Conservation (phyloP, 2,797 vertebrate species). For the Acanthurus tractus region DNA sequence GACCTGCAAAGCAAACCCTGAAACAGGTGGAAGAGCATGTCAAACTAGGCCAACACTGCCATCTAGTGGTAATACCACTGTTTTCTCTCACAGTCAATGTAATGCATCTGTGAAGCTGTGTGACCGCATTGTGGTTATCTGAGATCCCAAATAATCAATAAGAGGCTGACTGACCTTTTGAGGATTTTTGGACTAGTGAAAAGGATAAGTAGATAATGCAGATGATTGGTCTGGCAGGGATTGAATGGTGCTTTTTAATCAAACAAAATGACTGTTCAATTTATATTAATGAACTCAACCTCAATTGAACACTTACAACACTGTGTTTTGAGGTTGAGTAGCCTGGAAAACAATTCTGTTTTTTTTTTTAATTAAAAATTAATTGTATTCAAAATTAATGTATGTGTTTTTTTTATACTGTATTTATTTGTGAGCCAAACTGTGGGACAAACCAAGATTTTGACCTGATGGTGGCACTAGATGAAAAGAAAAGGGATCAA, state of each 20-base stretch:
- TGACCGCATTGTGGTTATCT: neutral
- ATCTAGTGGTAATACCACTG: constrained; percentile 66
- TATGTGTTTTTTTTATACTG: too few relatives aligned
- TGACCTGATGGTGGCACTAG: too few relatives aligned
- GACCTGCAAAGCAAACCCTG: constrained; percentile 21
- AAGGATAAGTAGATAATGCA: neutral
- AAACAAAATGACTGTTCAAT: neutral
- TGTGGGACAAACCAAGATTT: too few relatives aligned
- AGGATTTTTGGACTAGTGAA: neutral
- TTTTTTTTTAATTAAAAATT: too few relatives aligned
- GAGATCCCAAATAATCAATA: constrained; percentile 12
- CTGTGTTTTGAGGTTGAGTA: neutral
- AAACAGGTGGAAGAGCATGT: constrained; percentile 39
- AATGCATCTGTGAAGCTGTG: constrained; percentile 1
- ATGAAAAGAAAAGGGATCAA: too few relatives aligned
- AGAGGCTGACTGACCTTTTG: constrained; percentile 24
- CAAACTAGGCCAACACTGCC: constrained; percentile 64
- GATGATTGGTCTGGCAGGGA: neutral
- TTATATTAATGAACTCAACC: neutral
- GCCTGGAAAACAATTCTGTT: neutral
- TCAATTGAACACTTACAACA: neutral
- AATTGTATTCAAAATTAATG: too few relatives aligned
- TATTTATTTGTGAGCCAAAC: neutral
- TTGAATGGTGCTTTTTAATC: neutral
- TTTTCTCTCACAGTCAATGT: neutral